Evolutionary conservation across 2,113 vertebrate species (phyloP), one percentile per base, ranked within the genome.

Genomic region (Atractosteus spatula): DNA sequence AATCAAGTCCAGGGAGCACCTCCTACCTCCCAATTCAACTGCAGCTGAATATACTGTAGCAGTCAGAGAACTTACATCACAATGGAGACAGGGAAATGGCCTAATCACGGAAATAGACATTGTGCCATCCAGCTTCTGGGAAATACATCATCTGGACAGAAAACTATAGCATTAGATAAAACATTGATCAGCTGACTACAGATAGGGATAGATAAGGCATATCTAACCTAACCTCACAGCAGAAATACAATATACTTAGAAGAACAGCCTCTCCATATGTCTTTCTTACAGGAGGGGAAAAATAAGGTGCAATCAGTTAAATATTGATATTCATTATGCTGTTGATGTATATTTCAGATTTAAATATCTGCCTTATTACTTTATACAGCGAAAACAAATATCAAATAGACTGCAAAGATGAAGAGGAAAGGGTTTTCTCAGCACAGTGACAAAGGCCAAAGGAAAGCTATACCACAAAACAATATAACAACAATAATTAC

Each of bases 101-200:
- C 66, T 68, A 55, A 68, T 55, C 47, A 16, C 16, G 0, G 12
- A 68, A 68, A 55, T 10, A 68, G 47, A 68, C 66, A 44, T 13
- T 51, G 47, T 66, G 65, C 71, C 55, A 57, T 47, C 59, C 41
- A 16, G 63, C 42, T 72, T 67, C 63, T 45, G 71, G 71, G 71
- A 68, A 68, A 56, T 67, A 41, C 11, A 61, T 47, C 43, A 59
- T 51, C 43, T 6, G 41, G 71, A 68, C 71, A 61, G 64, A 73
- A 57, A 67, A 45, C 64, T 66, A 72, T 61, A 65, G 71, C 41
- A 73, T 67, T 66, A 68, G 65, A 17, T 14, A n/a, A 55, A 67
- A 13, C 55, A 73, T 73, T 68, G 71, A 73, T 73, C 71, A 61
- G 45, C 69, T 71, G 69, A 62, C 57, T 71, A 44, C 41, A 57